Conservation (phyloP, 2,797 vertebrate genomes). For the Hypotaenidia okinawae region DNA sequence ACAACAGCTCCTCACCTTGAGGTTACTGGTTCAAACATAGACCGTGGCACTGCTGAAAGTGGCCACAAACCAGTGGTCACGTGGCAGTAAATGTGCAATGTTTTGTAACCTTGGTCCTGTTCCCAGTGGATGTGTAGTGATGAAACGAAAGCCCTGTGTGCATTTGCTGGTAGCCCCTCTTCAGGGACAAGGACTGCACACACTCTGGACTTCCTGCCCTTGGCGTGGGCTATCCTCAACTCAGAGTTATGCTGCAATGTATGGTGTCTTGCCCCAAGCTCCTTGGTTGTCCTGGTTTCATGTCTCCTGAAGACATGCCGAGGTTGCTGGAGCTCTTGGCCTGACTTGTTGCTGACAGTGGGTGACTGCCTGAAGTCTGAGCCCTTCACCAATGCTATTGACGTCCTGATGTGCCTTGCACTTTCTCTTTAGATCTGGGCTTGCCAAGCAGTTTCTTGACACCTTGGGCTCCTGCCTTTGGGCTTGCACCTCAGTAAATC, state of each 20-base stretch:
- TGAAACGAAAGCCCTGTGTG: not conserved
- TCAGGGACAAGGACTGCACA: not conserved
- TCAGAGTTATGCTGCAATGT: fast-evolving
- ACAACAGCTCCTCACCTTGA: slow-evolving; percentile 35
- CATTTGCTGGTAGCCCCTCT: not conserved
- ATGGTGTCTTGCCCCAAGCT: fast-evolving
- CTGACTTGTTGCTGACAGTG: not conserved
- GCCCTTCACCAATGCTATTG: fast-evolving
- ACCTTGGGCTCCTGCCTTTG: not conserved
- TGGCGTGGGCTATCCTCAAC: not conserved
- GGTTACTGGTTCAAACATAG: not conserved
- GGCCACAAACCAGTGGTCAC: not conserved
- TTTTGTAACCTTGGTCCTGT: not conserved
- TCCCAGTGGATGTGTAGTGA: not conserved
- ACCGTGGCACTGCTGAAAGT: not conserved
- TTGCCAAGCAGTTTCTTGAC: not conserved
- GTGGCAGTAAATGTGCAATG: not conserved
- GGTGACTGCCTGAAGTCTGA: not conserved
- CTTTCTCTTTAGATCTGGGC: not conserved
- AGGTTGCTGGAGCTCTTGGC: not conserved
- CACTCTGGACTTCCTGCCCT: not conserved
- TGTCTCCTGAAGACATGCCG: not conserved
- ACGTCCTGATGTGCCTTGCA: not conserved
- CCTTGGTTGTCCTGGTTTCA: not conserved
- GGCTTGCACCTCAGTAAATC: not conserved